Conservation (phyloP, 2,797 vertebrate species). For the Acipenser ruthenus region DNA sequence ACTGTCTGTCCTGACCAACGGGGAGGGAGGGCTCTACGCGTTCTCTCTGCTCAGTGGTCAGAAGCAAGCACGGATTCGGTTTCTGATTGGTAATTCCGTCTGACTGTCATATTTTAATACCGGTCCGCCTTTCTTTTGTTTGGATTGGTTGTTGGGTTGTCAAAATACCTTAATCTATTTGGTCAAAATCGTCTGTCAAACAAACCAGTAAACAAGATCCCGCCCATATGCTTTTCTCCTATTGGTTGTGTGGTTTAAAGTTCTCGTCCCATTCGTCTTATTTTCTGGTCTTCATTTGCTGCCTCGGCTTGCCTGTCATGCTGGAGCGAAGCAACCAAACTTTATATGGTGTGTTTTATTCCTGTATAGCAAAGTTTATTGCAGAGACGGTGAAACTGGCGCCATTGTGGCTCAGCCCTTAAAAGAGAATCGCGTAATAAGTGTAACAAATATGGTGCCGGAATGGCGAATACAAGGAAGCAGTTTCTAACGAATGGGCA, state of each 20-base stretch:
- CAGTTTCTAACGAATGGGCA: too few relatives aligned
- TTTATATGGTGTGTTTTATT: background rate
- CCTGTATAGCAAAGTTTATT: background rate
- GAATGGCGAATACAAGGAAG: constrained; percentile 3
- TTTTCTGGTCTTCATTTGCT: background rate
- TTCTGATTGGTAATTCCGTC: constrained; percentile 26
- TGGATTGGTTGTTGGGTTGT: constrained; percentile 43
- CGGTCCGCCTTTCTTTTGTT: constrained; percentile 17
- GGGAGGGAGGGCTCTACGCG: constrained; percentile 24
- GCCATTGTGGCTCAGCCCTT: background rate
- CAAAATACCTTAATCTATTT: constrained; percentile 12
- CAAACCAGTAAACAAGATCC: background rate
- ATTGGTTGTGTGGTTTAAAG: constrained; percentile 1
- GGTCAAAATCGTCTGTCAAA: constrained; percentile 1
- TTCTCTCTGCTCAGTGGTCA: constrained; percentile 36
- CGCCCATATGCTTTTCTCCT: constrained; percentile 7
- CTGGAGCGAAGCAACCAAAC: background rate
- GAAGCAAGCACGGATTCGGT: background rate
- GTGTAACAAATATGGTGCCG: background rate
- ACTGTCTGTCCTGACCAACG: constrained; percentile 26
- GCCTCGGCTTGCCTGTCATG: background rate
- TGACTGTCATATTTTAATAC: constrained; percentile 26
- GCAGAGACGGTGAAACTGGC: background rate
- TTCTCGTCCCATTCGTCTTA: background rate
- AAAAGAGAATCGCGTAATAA: background rate